A percentile compares a stretch with the other conserved stretches of the same genome.
phyloP scores from a whole-genome alignment of 2,113 vertebrate species.

The Pollimyrus isidori region DNA sequence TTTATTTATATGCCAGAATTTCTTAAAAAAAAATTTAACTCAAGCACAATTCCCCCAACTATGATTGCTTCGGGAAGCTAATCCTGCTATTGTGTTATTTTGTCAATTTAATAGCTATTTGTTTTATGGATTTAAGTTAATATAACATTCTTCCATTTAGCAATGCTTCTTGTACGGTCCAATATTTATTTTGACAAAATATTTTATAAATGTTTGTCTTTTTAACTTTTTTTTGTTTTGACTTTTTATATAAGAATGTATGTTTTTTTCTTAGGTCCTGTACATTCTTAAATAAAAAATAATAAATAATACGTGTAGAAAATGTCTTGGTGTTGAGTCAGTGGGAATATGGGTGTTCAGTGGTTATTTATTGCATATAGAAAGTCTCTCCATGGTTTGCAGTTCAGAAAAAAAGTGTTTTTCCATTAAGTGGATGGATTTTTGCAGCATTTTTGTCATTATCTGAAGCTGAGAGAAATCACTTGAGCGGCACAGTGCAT shows the following conservation, averaged over 20 bases:
- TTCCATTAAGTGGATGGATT: not conserved
- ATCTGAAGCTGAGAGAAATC: not conserved
- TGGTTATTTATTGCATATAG: not conserved
- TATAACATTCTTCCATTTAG: not conserved
- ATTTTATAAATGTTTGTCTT: not conserved
- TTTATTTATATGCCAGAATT: not conserved
- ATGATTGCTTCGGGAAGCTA: not conserved
- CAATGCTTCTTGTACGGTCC: not conserved
- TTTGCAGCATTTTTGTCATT: not conserved
- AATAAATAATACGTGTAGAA: not conserved
- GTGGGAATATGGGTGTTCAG: not conserved
- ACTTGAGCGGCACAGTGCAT: not conserved
- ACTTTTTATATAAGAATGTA: slow-evolving; percentile 5
- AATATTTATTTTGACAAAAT: slow-evolving; percentile 8
- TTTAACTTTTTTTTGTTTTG: not conserved
- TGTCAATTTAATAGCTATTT: not conserved
- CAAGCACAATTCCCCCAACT: not conserved
- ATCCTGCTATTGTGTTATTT: not conserved
- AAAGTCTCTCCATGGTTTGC: not conserved
- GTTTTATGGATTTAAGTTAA: not conserved
- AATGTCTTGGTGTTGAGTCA: not conserved
- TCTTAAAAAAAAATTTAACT: not conserved
- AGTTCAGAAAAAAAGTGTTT: not conserved
- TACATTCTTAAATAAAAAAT: slow-evolving; percentile 1
- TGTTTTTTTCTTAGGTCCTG: not conserved